phyloP scores from a whole-genome alignment of 2,888 invertebrate genomes.

The Linyphia triangularis region DNA sequence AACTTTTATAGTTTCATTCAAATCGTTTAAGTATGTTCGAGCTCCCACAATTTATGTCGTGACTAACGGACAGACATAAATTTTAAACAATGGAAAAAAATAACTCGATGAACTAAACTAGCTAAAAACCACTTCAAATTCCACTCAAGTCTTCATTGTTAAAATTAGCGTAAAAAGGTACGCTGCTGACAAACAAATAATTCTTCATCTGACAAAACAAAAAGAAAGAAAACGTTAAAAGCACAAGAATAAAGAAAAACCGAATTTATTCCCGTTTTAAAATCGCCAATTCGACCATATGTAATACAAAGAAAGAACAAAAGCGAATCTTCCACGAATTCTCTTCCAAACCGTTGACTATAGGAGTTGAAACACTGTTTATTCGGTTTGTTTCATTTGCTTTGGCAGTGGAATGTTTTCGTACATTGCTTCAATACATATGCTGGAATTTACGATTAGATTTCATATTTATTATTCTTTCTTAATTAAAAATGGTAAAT shows the following conservation, averaged over 20 bases:
- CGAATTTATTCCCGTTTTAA: constrained; percentile 42
- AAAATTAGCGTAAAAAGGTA: neutral
- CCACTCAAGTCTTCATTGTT: neutral
- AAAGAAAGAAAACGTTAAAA: constrained; percentile 12
- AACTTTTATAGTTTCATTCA: too few relatives aligned
- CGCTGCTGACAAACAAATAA: neutral
- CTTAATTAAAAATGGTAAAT: neutral
- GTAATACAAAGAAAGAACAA: constrained; percentile 21
- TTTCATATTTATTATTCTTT: constrained; percentile 11
- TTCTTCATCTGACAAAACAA: neutral
- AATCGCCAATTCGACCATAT: constrained; percentile 51
- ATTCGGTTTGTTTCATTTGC: constrained; percentile 18
- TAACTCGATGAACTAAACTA: too few relatives aligned
- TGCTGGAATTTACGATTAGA: constrained; percentile 21
- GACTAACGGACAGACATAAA: too few relatives aligned
- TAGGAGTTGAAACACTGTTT: constrained; percentile 34
- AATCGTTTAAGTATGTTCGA: too few relatives aligned
- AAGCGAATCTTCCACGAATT: constrained; percentile 18
- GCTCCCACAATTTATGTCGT: too few relatives aligned
- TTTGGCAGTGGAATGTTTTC: constrained; percentile 22
- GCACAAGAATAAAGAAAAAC: neutral
- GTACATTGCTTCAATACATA: neutral
- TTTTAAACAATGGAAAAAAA: too few relatives aligned
- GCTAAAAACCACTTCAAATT: neutral
- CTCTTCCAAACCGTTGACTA: constrained; percentile 26